Base-by-base conservation (phyloP, 1,140 invertebrate genomes). In the Notospermus geniculatus region DNA sequence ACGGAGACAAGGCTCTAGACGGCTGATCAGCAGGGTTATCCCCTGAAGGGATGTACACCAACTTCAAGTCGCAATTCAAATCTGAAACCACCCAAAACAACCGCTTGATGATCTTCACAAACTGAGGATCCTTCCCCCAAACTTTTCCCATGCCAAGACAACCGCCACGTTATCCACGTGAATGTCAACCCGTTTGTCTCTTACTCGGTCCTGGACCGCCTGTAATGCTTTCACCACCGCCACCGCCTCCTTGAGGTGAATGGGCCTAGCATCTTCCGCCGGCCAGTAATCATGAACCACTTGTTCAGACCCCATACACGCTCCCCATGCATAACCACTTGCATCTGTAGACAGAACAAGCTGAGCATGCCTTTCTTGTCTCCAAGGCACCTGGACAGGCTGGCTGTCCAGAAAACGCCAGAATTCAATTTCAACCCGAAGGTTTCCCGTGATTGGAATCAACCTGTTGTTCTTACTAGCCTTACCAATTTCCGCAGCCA, bases 161-260 rank as follows among this genome's bases (percentile, higher is more conserved):
- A 50, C 5, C 4, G 46, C 46, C 25, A 7, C 5, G 25, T 50
- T 50, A 50, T 50, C 46, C 4, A 50, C 25, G 4, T 9, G n/a
- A 19, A 27, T n/a, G 4, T 50, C 46, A 7, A 50, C 46, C 9
- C 46, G 5, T 9, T 27, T 19, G 46, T 50, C n/a, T 5, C 5
- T 9, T 5, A 50, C n/a, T 7, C 4, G 5, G 9, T 50, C 25
- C n/a, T 5, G n/a, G 19, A 50, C n/a, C 46, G 25, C 25, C 25
- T 50, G n/a, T 19, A 50, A 27, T 7, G 19, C n/a, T 23, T 23
- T 50, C 9, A 50, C 5, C 4, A 50, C 5, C 4, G 46, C 46
- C 25, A 7, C 46, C n/a, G 46, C 46, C 25, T 50, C 46, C 46
- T 50, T 50, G 9, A 50, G 46, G n/a, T 50, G 46, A 27, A 50